These are phyloP conservation scores for Cirrhinus mrigala DNA, from an alignment of 2,797 vertebrate genomes.

Conservation along the genomic window DNA sequence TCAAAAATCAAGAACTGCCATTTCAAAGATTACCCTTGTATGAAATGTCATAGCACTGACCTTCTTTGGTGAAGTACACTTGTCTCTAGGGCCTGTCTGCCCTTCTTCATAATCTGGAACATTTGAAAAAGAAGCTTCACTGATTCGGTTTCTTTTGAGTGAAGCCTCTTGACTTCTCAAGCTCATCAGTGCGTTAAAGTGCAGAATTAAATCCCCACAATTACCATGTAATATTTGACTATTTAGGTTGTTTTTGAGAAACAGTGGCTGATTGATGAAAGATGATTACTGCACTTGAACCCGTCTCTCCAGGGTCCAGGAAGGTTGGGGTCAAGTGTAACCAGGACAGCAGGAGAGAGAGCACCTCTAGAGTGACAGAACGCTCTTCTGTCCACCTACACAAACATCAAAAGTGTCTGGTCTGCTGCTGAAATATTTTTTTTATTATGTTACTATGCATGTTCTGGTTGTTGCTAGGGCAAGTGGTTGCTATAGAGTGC, in stretches of 20 bases:
- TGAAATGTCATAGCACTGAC: conserved; percentile 35
- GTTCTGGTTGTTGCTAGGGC: not conserved
- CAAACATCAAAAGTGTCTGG: not conserved
- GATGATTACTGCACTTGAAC: conserved; percentile 21
- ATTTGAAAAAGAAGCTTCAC: conserved; percentile 10
- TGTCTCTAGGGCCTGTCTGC: conserved; percentile 10
- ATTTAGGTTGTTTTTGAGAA: conserved; percentile 13
- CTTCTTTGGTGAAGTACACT: conserved; percentile 33
- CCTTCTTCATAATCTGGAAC: conserved; percentile 23
- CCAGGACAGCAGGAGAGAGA: not conserved
- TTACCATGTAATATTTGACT: conserved; percentile 34
- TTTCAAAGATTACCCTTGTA: conserved; percentile 21
- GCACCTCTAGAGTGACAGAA: not conserved
- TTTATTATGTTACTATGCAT: not conserved
- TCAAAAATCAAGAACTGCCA: conserved; percentile 10
- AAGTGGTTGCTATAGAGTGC: too few relatives aligned
- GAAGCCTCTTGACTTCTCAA: conserved; percentile 22
- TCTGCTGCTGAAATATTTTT: not conserved
- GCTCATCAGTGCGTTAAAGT: conserved; percentile 38
- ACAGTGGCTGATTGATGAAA: conserved; percentile 11
- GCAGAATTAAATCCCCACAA: conserved; percentile 25
- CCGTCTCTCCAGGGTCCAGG: not conserved
- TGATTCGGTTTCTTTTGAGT: conserved; percentile 28
- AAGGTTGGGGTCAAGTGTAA: not conserved
- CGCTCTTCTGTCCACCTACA: conserved; percentile 9